Percentiles rank a stretch among this genome's conserved stretches.
Evolutionary conservation across 37 sponge, comb jelly and placozoan genomes (phyloP).

Genomic region (Haliclona indistincta): DNA sequence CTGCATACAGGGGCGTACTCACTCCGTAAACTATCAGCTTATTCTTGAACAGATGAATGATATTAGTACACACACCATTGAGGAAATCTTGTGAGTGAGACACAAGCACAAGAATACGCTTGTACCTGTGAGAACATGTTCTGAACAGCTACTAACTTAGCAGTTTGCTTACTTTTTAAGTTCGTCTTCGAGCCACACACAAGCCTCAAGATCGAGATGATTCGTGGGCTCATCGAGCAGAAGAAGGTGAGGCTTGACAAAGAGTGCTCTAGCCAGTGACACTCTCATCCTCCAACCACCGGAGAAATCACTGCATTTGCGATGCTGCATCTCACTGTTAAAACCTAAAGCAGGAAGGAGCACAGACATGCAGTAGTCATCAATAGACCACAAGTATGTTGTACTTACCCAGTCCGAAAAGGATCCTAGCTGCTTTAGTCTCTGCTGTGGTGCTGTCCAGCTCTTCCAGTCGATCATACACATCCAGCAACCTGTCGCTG

Average conservation of each 20-base stretch:
- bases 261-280: conserved; percentile 85
- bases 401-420: conserved; percentile 65
- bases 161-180: conserved; percentile 68
- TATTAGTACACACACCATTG: conserved; percentile 96
- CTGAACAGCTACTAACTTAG: not conserved
- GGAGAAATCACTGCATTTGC: conserved; percentile 79
- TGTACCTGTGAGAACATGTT: conserved; percentile 61
- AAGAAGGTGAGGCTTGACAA: conserved; percentile 80
- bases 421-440: conserved; percentile 70
- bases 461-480: conserved; percentile 90
- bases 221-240: conserved; percentile 96
- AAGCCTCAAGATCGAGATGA: conserved; percentile 94
- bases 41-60: conserved; percentile 79
- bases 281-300: conserved; percentile 97
- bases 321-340: conserved; percentile 69
- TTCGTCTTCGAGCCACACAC: conserved; percentile 96
- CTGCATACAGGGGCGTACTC: not conserved
- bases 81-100: conserved; percentile 98
- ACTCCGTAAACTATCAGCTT: conserved; percentile 76
- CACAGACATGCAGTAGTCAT: not conserved
- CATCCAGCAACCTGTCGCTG: conserved; percentile 75
- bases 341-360: conserved; percentile 39
- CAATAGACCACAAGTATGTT: not conserved
- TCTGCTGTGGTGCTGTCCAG: conserved; percentile 82
- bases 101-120: conserved; percentile 83